A percentile compares a stretch with the other conserved stretches of the same genome.
Evolutionary conservation across 1,140 invertebrate species (phyloP).

Genomic region (Eulimnadia texana): DNA sequence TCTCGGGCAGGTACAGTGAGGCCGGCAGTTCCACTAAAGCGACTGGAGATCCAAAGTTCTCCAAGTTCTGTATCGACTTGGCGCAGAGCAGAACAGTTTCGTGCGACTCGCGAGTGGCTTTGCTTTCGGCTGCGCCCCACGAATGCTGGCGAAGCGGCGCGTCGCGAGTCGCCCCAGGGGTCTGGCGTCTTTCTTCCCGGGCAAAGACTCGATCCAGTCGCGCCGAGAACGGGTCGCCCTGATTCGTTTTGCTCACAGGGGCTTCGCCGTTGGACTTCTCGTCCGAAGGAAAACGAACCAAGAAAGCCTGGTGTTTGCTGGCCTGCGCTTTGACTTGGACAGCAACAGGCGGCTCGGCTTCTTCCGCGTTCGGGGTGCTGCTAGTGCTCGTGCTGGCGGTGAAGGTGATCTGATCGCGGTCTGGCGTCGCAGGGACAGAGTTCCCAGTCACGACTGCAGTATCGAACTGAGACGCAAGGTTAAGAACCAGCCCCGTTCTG

Average conservation of each 20-base stretch:
- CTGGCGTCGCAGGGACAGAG: background rate
- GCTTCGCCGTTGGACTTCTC: conserved; percentile 29
- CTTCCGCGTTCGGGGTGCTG: background rate
- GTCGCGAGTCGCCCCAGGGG: conserved; percentile 56
- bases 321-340: conserved; percentile 21
- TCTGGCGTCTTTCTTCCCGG: conserved; percentile 51
- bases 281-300: conserved; percentile 12
- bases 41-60: background rate
- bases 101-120: conserved; percentile 34
- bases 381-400: background rate
- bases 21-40: background rate
- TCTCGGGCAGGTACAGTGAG: conserved; percentile 16
- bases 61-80: background rate
- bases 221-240: conserved; percentile 50
- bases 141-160: conserved; percentile 59
- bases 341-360: conserved; percentile 3
- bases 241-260: conserved; percentile 30
- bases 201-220: conserved; percentile 55
- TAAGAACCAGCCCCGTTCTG: conserved; percentile 41
- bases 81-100: conserved; percentile 28
- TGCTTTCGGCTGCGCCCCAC: conserved; percentile 58
- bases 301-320: background rate
- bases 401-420: background rate
- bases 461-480: conserved; percentile 44
- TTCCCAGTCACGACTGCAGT: conserved; percentile 31